phyloP scores from a whole-genome alignment of 2,113 vertebrate species.

The Cygnus atratus region DNA sequence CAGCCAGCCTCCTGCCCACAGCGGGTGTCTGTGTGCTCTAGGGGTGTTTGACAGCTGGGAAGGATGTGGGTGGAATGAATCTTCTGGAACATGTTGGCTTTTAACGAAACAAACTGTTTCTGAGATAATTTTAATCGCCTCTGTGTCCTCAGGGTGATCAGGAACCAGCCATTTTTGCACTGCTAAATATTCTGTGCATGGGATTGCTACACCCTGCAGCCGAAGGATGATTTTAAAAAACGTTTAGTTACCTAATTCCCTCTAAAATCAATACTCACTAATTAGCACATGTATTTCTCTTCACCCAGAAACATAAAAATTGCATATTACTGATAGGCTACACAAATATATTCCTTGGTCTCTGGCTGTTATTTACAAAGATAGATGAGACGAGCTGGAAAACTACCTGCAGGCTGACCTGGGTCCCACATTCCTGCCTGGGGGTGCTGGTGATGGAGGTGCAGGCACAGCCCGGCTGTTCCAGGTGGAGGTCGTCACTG shows the following conservation, averaged over 20 bases:
- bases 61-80: not conserved
- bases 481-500: not conserved
- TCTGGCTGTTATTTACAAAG: not conserved
- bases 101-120: constrained; percentile 1
- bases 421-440: not conserved
- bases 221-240: not conserved
- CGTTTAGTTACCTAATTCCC: not conserved
- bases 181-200: not conserved
- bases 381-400: not conserved
- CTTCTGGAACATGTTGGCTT: not conserved
- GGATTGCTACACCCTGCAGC: not conserved
- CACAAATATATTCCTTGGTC: not conserved
- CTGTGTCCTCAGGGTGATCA: not conserved
- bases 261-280: not conserved
- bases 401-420: not conserved
- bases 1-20: not conserved
- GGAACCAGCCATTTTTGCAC: not conserved
- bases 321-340: not conserved
- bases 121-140: not conserved
- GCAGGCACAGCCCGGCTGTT: not conserved
- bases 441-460: not conserved
- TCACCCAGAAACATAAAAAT: not conserved
- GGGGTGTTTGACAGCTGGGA: not conserved
- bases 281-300: not conserved
- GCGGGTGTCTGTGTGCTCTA: not conserved